phyloP scores from a whole-genome alignment of 2,888 invertebrate species.

The Patella caerulea region DNA sequence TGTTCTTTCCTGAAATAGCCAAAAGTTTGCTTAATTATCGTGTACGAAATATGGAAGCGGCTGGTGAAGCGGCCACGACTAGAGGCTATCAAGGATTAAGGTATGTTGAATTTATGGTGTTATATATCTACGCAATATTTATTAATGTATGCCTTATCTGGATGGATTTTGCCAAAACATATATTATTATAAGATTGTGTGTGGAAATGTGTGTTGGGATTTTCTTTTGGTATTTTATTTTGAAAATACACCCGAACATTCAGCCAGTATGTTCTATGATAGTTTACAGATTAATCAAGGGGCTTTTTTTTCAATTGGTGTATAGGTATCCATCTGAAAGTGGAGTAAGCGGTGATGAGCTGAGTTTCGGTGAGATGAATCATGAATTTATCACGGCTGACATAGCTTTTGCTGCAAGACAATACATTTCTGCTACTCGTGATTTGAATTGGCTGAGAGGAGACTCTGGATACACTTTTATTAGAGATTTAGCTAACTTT shows the following conservation, averaged over 20 bases:
- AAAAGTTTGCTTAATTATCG: conserved; percentile 44
- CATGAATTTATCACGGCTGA: conserved; percentile 5
- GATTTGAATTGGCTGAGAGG: neutral
- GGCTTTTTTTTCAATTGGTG: too few relatives aligned
- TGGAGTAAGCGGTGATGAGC: neutral
- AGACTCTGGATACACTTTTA: neutral
- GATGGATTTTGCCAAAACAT: too few relatives aligned
- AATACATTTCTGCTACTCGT: conserved; percentile 4
- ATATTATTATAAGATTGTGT: too few relatives aligned
- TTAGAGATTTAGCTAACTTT: neutral
- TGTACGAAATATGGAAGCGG: conserved; percentile 25
- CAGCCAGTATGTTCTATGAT: too few relatives aligned
- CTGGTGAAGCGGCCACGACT: conserved; percentile 19
- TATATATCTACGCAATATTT: too few relatives aligned
- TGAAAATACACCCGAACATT: too few relatives aligned
- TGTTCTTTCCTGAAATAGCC: conserved; percentile 49
- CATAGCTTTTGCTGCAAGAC: conserved; percentile 3
- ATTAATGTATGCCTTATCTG: too few relatives aligned
- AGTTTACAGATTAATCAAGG: too few relatives aligned
- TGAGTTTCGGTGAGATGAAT: neutral
- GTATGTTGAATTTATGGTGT: neutral
- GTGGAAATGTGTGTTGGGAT: too few relatives aligned
- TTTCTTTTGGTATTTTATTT: too few relatives aligned
- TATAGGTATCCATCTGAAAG: neutral
- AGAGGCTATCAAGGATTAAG: neutral